Evolutionary conservation across 30 jellyfish, hydroid and myxozoan species (phyloP).

Genomic region (Mastigias papua): DNA sequence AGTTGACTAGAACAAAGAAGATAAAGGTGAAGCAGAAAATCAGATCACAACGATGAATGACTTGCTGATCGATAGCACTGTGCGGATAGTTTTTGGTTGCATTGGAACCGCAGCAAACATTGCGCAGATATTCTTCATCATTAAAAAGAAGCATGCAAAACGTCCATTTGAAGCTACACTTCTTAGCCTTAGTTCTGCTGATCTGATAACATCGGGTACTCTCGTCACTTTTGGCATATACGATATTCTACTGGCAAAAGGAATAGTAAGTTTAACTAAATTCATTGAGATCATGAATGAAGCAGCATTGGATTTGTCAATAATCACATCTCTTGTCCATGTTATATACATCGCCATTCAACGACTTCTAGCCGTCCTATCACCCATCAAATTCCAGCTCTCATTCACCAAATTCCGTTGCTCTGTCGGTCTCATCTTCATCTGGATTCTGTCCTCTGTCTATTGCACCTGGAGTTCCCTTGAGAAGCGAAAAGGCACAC

Average conservation of each 20-base stretch:
- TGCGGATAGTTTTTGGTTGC: constrained; percentile 18
- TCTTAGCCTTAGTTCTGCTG: constrained; percentile 37
- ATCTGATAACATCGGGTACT: constrained; percentile 18
- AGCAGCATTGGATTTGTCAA: constrained; percentile 41
- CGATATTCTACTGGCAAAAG: not conserved
- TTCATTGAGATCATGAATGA: constrained; percentile 12
- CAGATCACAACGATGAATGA: not conserved
- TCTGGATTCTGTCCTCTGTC: constrained; percentile 13
- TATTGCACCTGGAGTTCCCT: constrained; percentile 38
- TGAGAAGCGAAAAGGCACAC: constrained; percentile 12
- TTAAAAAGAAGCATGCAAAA: constrained; percentile 3
- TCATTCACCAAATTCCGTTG: constrained; percentile 44
- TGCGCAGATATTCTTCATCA: constrained; percentile 17
- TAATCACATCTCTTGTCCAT: constrained; percentile 38
- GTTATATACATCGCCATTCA: constrained; percentile 45
- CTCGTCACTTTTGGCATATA: constrained; percentile 28
- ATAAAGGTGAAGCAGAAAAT: not conserved
- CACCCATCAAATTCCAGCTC: constrained; percentile 28
- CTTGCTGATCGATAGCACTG: constrained; percentile 14
- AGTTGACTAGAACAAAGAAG: not conserved
- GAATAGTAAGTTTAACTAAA: not conserved
- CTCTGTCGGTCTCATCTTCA: constrained; percentile 11
- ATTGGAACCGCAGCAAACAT: constrained; percentile 9
- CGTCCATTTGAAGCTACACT: constrained; percentile 34
- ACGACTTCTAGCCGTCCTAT: constrained; percentile 43